Evolutionary conservation across 2,888 invertebrate genomes (phyloP).

Genomic region (Mimumesa dahlbomi): DNA sequence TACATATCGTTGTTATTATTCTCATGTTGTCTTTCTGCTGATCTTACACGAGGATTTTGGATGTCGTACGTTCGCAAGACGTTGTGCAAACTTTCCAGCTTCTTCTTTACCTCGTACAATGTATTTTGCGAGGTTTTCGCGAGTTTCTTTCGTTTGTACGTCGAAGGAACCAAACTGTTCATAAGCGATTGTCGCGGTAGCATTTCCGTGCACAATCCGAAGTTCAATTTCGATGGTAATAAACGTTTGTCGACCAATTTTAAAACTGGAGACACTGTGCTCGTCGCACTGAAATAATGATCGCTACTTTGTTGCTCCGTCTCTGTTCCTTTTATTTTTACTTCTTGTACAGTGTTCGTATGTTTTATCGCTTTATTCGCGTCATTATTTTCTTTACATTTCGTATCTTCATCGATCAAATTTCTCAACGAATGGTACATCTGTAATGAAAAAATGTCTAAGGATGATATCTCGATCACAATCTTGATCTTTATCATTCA

Average conservation of each 20-base stretch:
- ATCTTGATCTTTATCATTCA: background rate
- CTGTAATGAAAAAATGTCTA: background rate
- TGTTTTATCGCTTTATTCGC: background rate
- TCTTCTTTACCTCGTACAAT: conserved; percentile 64
- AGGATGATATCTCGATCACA: background rate
- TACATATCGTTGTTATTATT: background rate
- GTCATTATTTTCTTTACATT: background rate
- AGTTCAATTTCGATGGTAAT: conserved; percentile 38
- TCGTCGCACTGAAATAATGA: conserved; percentile 12
- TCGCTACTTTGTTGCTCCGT: background rate
- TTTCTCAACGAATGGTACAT: background rate
- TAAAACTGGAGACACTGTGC: conserved; percentile 11
- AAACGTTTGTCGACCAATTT: conserved; percentile 13
- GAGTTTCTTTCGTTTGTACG: conserved; percentile 3
- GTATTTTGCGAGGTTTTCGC: conserved; percentile 46
- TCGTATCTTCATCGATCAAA: background rate
- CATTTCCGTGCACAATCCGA: conserved; percentile 38
- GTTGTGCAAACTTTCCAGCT: conserved; percentile 66
- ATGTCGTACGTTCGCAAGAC: conserved; percentile 58
- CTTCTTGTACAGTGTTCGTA: background rate
- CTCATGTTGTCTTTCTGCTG: background rate
- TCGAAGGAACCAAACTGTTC: conserved; percentile 4
- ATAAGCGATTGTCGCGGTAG: conserved; percentile 23
- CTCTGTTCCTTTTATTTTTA: background rate
- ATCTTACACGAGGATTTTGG: conserved; percentile 15